Conservation (phyloP, 2,888 invertebrate species). For the Parascotia fuliginaria region DNA sequence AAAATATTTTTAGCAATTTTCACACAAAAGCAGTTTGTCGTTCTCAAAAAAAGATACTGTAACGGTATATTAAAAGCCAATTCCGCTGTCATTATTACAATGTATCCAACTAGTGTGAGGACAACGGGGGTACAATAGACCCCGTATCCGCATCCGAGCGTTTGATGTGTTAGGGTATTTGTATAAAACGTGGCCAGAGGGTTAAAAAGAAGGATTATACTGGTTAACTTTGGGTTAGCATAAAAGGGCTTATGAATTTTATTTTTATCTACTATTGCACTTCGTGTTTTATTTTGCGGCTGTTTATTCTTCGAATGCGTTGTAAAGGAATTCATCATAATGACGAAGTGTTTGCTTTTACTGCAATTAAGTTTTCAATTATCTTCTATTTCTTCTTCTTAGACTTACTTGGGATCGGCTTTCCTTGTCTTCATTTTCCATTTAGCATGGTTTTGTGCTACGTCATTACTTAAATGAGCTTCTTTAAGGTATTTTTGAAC, state of each 20-base stretch:
- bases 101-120: conserved; percentile 27
- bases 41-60: conserved; percentile 22
- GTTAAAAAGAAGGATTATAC: conserved; percentile 11
- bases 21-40: conserved; percentile 33
- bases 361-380: too few relatives aligned
- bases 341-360: too few relatives aligned
- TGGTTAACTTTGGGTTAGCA: conserved; percentile 9
- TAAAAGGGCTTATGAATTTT: conserved; percentile 5
- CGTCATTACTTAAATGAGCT: too few relatives aligned
- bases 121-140: conserved; percentile 27
- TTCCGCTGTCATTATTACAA: conserved; percentile 34
- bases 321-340: too few relatives aligned
- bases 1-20: conserved; percentile 5
- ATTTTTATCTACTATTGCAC: too few relatives aligned
- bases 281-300: too few relatives aligned
- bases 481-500: too few relatives aligned
- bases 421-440: too few relatives aligned
- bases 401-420: too few relatives aligned
- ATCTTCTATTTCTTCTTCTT: too few relatives aligned
- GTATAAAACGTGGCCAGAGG: conserved; percentile 15
- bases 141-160: conserved; percentile 28
- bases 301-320: too few relatives aligned
- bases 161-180: conserved; percentile 31
- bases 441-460: too few relatives aligned
- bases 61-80: conserved; percentile 36